A percentile compares a stretch with the other conserved stretches of the same genome.
phyloP scores from a whole-genome alignment of 2,797 vertebrate genomes.

The Spinus pinus region DNA sequence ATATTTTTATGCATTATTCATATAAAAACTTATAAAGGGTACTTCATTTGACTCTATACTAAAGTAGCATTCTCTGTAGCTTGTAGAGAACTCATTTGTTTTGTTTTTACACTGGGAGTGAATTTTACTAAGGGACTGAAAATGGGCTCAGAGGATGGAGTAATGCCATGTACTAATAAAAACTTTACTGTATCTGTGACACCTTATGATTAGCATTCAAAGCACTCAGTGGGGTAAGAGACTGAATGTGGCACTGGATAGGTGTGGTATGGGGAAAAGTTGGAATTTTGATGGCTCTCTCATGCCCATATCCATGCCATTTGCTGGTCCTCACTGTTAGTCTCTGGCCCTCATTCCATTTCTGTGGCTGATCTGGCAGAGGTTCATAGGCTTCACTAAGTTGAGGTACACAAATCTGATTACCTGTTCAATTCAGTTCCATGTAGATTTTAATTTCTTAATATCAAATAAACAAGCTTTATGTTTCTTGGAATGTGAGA shows the following conservation, averaged over 20 bases:
- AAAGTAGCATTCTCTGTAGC: not conserved
- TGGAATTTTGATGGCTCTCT: not conserved
- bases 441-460: not conserved
- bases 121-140: not conserved
- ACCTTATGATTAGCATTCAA: not conserved
- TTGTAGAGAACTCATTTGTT: not conserved
- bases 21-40: not conserved
- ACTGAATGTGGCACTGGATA: not conserved
- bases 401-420: not conserved
- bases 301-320: fast-evolving
- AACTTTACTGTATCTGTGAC: not conserved
- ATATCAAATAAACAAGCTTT: not conserved
- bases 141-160: not conserved
- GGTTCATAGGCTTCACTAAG: not conserved
- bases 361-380: not conserved
- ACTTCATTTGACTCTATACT: not conserved
- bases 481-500: not conserved
- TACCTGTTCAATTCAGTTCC: not conserved
- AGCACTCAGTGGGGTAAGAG: not conserved
- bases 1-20: not conserved
- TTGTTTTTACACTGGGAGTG: not conserved
- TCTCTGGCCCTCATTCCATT: not conserved
- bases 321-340: not conserved
- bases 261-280: not conserved
- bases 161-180: fast-evolving